Base-by-base conservation (phyloP, 2,797 vertebrate genomes). In the Clarias platycephalus region DNA sequence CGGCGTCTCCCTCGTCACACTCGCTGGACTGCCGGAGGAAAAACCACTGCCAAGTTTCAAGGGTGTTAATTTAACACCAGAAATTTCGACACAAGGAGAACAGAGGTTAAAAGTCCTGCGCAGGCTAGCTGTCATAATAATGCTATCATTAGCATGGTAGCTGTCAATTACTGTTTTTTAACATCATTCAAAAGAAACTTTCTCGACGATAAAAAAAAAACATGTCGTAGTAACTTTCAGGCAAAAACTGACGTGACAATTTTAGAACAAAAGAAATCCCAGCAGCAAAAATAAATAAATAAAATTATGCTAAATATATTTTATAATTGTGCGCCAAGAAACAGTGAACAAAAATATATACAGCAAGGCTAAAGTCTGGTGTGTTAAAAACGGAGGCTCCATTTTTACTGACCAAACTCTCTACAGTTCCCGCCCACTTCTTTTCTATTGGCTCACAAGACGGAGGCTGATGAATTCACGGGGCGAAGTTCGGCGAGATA, bases 71-170 rank as follows among this genome's bases (percentile, higher is more conserved):
- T 58, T 34, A 76, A 37, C 74, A 76, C 55, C 55, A 76, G 28
- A 58, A 58, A 76, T 85, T 83, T 85, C 62, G n/a, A 82, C 67
- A 60, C 64, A 85, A 80, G 80, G 80, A 78, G 80, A 85, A 83
- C 82, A 72, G 83, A 68, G 80, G 40, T 79, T 79, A 78, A 62
- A 78, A 58, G 57, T 62, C 34, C 57, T 26, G 28, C 15, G 20
- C 9, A 8, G 34, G 58, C 31, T 37, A 78, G 76, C 57, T 37
- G 58, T 78, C 76, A 78, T 37, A 78, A 24, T 34, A 78, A 37
- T 40, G 76, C 58, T 18, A 79, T n/a, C 31, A 63, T 63, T 63
- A 63, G 37, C 75, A 62, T 1, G 22, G 12, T 31, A 57, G 74
- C 18, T 28, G 28, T 22, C 53, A 15, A 58, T 28, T 34, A 22